Conservation (phyloP, 2,797 vertebrate species). For the Mastacembelus armatus region DNA sequence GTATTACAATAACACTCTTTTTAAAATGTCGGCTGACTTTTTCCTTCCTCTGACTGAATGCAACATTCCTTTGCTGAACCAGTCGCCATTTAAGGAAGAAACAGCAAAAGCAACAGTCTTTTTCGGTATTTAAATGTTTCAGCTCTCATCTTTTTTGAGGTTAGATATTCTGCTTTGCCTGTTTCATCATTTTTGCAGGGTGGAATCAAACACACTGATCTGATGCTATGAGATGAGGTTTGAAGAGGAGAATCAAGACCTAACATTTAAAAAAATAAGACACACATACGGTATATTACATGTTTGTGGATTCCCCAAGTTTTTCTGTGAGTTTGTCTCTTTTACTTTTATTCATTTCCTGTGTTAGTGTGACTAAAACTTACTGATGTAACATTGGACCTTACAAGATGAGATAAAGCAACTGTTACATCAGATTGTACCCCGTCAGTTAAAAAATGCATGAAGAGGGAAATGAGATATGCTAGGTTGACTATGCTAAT, state of each 20-base stretch:
- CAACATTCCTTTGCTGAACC: slow-evolving; percentile 3
- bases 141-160: slow-evolving; percentile 45
- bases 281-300: slow-evolving; percentile 8
- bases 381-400: slow-evolving; percentile 9
- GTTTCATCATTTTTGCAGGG: slow-evolving; percentile 45
- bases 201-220: slow-evolving; percentile 51
- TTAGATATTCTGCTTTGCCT: slow-evolving; percentile 28
- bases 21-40: background rate
- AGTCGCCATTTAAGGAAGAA: slow-evolving; percentile 19
- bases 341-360: background rate
- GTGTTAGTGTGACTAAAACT: no score
- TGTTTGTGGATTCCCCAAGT: slow-evolving; percentile 19
- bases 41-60: background rate
- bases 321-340: slow-evolving; percentile 7
- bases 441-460: slow-evolving; percentile 15
- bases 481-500: no score
- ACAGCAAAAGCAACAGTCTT: slow-evolving; percentile 20
- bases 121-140: slow-evolving; percentile 45
- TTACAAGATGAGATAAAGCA: slow-evolving; percentile 8
- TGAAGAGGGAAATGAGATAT: slow-evolving; percentile 1
- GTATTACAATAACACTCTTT: background rate
- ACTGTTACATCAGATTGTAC: slow-evolving; percentile 2
- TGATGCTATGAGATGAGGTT: slow-evolving; percentile 33
- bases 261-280: slow-evolving; percentile 10
- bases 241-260: slow-evolving; percentile 15